Base-by-base conservation (phyloP, 2,888 invertebrate genomes). In the Zygogramma bicolorata region DNA sequence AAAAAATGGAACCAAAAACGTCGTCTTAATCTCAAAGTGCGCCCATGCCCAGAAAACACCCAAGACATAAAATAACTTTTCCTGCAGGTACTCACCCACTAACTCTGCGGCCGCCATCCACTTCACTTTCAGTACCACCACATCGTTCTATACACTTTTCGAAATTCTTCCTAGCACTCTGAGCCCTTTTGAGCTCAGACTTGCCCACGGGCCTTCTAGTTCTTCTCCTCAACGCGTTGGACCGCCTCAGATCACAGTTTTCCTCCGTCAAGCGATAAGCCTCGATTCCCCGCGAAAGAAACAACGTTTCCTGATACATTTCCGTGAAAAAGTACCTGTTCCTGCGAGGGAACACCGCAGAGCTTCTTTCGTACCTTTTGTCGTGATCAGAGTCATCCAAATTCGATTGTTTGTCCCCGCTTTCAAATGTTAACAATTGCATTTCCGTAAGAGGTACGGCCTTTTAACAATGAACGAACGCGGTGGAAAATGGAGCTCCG, bases 221-320 rank as follows among this genome's bases (percentile, higher is more conserved):
- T 34, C 72, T 75, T 58, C 74, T 73, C 18, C 80, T 62, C 25
- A 79, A 73, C 7, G 79, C 77, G 53, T 79, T 79, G 18, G 79
- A 79, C 68, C 81, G 72, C 68, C 75, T 74, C 27, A 81, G 76
- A 40, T 66, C 70, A 29, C 71, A 53, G 8, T 63, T 13, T 3
- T 65, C 59, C 15, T 69, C 68, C 10, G 65, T 25, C n/a, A 74
- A 34, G 20, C 74, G 67, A 42, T 67, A 60, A n/a, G 73, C 73
- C 40, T 76, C 76, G 31, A 76, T 71, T 8, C 74, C 70, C 8
- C 76, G 71, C 20, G 70, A 53, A n/a, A 76, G 34, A 42, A 58
- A 70, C 53, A 71, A 65, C 10, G 68, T 53, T 38, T 69, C 76
- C 34, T 73, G 71, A 22, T 75, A 59, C 76, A 75, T 75, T 29